phyloP scores from a whole-genome alignment of 92 coral and sea anemone species.

The Montipora capitata region DNA sequence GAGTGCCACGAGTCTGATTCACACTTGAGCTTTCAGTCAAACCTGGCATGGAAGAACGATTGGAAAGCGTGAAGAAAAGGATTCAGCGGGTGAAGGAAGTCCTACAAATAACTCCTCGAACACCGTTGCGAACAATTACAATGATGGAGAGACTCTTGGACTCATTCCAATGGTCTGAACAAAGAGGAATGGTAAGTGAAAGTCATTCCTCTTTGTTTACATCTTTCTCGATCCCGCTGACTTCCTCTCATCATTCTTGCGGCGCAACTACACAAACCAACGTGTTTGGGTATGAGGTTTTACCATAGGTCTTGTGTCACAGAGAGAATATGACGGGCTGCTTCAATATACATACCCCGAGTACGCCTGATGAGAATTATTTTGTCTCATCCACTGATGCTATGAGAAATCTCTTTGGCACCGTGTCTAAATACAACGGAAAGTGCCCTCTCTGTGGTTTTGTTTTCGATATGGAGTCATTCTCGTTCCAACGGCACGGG shows the following conservation, averaged over 20 bases:
- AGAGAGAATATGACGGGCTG: conserved; percentile 44
- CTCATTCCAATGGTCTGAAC: background rate
- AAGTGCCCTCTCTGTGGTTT: conserved; percentile 42
- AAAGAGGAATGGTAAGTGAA: background rate
- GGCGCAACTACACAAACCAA: conserved; percentile 31
- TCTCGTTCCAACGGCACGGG: conserved; percentile 14
- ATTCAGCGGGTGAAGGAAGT: conserved; percentile 23
- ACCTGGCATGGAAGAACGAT: conserved; percentile 43
- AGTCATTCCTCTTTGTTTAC: no score
- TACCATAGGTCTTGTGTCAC: conserved; percentile 3
- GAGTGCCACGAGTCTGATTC: conserved; percentile 7
- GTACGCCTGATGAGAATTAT: conserved; percentile 9
- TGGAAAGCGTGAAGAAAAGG: conserved; percentile 16
- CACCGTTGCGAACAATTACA: conserved; percentile 32
- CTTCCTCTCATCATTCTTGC: background rate
- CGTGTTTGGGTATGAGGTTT: no score
- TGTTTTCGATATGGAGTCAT: background rate
- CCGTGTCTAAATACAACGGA: conserved; percentile 15
- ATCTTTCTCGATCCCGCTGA: no score
- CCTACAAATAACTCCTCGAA: background rate
- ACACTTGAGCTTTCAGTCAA: conserved; percentile 16
- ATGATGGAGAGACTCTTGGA: conserved; percentile 46
- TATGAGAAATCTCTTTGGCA: conserved; percentile 18
- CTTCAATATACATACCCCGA: conserved; percentile 24
- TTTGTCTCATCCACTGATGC: conserved; percentile 28